Percentiles rank a stretch among this genome's conserved stretches.
These are phyloP conservation scores for Diloba caeruleocephala DNA, from an alignment of 2,888 invertebrate species.

Conservation along the genomic window DNA sequence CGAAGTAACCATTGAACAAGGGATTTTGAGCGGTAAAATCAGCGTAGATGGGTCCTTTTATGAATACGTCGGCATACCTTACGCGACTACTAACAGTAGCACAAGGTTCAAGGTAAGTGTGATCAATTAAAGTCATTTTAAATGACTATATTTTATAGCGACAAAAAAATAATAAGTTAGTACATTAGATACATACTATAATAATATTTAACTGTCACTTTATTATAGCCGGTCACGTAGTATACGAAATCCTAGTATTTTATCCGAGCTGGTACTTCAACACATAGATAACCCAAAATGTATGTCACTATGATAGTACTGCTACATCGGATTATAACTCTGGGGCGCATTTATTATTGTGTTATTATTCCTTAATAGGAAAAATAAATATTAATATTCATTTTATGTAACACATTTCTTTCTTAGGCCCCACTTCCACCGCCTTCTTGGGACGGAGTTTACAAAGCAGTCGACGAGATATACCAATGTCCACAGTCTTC, in stretches of 20 bases:
- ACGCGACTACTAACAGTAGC: slow-evolving; percentile 72
- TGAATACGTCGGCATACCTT: slow-evolving; percentile 82
- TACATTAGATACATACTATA: not conserved
- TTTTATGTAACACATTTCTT: slow-evolving; percentile 15
- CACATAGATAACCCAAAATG: slow-evolving; percentile 18
- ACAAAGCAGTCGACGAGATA: slow-evolving; percentile 74
- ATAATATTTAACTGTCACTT: not conserved
- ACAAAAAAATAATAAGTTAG: not conserved
- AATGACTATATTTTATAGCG: not conserved
- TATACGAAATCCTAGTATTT: slow-evolving; percentile 22
- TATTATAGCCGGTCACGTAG: slow-evolving; percentile 1
- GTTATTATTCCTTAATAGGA: too few species aligned
- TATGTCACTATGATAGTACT: slow-evolving; percentile 7
- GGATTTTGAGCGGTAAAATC: slow-evolving; percentile 76
- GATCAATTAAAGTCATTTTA: slow-evolving; percentile 6
- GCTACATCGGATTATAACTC: not conserved
- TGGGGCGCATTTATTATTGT: too few species aligned
- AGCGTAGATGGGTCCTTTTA: slow-evolving; percentile 77
- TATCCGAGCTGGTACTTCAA: slow-evolving; percentile 2
- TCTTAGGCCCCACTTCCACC: slow-evolving; percentile 78
- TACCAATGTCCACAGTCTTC: slow-evolving; percentile 72
- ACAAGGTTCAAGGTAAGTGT: slow-evolving; percentile 77
- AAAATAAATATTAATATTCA: not conserved
- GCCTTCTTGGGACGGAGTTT: slow-evolving; percentile 78
- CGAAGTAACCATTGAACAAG: slow-evolving; percentile 77